Percentiles rank a stretch among this genome's conserved stretches.
Conservation (phyloP, 2,113 vertebrate species). For the Martes martes region DNA sequence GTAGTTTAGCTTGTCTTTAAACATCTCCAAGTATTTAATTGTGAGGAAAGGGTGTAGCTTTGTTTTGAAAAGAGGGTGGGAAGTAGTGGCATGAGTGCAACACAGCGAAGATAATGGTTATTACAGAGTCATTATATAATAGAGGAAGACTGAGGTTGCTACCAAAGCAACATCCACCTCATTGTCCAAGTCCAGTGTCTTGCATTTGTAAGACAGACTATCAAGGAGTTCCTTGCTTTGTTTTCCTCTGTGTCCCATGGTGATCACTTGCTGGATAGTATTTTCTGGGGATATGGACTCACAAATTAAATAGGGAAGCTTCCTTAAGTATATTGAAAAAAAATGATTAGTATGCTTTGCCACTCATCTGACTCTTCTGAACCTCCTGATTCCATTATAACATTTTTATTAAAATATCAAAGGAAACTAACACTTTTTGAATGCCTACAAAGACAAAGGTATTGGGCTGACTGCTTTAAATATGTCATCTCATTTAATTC, state of each 20-base stretch:
- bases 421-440: background rate
- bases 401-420: background rate
- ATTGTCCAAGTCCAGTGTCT: background rate
- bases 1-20: background rate
- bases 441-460: background rate
- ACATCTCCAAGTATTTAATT: background rate
- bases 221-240: slow-evolving; percentile 1
- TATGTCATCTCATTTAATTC: background rate
- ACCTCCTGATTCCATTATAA: background rate
- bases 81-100: background rate
- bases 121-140: background rate
- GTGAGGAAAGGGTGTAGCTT: background rate
- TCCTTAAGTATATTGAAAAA: background rate
- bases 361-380: background rate
- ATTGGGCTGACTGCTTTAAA: background rate
- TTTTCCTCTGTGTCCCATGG: background rate
- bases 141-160: background rate
- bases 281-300: background rate
- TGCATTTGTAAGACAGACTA: background rate
- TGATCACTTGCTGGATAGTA: background rate
- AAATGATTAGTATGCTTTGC: background rate
- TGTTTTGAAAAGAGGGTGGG: background rate
- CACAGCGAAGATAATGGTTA: background rate
- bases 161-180: background rate
- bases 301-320: background rate